phyloP scores from a whole-genome alignment of 2,113 vertebrate genomes.

The Syngnathoides biaculeatus region DNA sequence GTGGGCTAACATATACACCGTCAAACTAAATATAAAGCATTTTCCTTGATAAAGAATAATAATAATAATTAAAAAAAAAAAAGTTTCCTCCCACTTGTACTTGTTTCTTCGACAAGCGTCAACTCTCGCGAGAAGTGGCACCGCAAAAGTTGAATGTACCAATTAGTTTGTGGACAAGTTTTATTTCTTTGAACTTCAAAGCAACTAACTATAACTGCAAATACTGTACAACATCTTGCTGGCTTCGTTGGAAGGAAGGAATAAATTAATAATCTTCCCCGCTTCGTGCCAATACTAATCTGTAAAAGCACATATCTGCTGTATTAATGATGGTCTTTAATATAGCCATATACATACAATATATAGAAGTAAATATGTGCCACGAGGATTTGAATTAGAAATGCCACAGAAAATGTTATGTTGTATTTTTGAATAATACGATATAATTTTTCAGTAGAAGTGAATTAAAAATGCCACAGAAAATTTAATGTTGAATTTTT shows the following conservation, averaged over 20 bases:
- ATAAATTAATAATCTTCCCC: slow-evolving; percentile 56
- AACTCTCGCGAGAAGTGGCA: slow-evolving; percentile 51
- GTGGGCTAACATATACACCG: rapidly evolving
- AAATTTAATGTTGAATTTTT: too few species aligned
- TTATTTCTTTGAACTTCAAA: not conserved
- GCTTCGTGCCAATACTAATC: slow-evolving; percentile 49
- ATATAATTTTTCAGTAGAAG: too few species aligned
- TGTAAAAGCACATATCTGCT: slow-evolving; percentile 41
- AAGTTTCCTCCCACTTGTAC: too few species aligned
- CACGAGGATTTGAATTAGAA: too few species aligned
- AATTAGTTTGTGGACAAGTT: not conserved
- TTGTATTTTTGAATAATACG: too few species aligned
- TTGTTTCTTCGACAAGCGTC: not conserved
- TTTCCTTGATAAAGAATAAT: not conserved
- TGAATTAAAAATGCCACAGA: too few species aligned
- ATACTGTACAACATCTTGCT: slow-evolving; percentile 58
- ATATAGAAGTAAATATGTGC: too few species aligned
- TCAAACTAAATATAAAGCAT: not conserved
- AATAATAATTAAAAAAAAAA: too few species aligned
- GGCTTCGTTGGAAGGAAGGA: slow-evolving; percentile 40
- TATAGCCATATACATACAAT: slow-evolving; percentile 8
- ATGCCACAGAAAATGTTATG: too few species aligned
- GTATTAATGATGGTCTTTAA: slow-evolving; percentile 33
- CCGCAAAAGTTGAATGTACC: not conserved
- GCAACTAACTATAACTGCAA: too few species aligned